These are phyloP conservation scores for Rotaria socialis DNA, from an alignment of 2,888 invertebrate species.

Conservation along the genomic window DNA sequence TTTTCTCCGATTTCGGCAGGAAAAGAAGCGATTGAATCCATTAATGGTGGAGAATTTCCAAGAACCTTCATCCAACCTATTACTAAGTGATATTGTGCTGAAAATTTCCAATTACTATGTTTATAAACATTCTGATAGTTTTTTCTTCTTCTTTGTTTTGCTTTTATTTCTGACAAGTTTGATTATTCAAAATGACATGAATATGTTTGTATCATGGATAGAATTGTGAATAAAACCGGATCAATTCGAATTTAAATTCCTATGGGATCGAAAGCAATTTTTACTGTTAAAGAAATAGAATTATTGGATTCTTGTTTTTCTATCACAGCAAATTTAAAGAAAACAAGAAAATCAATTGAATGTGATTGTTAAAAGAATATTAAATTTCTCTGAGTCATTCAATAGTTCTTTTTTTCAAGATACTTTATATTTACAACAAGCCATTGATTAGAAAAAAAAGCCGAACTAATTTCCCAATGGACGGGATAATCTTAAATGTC, in stretches of 20 bases:
- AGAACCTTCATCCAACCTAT: background rate
- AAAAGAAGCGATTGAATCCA: background rate
- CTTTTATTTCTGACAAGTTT: background rate
- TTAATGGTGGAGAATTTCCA: no score
- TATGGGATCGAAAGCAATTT: background rate
- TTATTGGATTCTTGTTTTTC: no score
- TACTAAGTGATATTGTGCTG: background rate
- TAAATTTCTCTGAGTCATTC: no score
- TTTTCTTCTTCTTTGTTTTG: background rate
- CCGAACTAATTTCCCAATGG: background rate
- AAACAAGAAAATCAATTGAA: no score
- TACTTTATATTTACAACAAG: no score
- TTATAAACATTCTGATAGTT: background rate
- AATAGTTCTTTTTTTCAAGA: no score
- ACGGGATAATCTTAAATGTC: background rate
- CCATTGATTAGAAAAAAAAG: background rate
- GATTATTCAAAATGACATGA: conserved; percentile 9
- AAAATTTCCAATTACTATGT: background rate
- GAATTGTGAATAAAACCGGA: background rate
- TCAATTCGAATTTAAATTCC: background rate
- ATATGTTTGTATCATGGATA: background rate
- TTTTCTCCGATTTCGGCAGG: background rate
- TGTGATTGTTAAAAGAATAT: no score
- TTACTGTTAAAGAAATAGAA: background rate
- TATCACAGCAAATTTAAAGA: no score